Percentiles rank a stretch among this genome's conserved stretches.
These are phyloP conservation scores for Ophion ellenae DNA, from an alignment of 2,888 invertebrate species.

Conservation along the genomic window DNA sequence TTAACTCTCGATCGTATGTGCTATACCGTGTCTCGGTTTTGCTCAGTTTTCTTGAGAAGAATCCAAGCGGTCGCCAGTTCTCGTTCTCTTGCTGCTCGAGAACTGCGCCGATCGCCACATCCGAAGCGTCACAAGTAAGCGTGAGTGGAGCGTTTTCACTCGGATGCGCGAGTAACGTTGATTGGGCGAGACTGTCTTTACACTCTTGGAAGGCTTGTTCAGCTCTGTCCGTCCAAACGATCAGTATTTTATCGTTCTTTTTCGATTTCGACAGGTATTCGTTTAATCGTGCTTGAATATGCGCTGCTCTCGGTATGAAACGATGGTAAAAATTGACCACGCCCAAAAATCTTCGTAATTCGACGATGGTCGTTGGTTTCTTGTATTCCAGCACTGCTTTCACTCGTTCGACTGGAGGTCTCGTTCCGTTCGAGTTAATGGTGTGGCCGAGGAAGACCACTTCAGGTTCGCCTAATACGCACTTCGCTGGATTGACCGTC, in stretches of 20 bases:
- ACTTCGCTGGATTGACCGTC: constrained; percentile 67
- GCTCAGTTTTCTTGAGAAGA: constrained; percentile 31
- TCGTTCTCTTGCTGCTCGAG: constrained; percentile 10
- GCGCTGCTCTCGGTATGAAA: constrained; percentile 45
- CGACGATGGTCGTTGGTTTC: constrained; percentile 53
- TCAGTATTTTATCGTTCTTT: constrained; percentile 57
- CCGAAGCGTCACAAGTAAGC: constrained; percentile 69
- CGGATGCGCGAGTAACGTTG: constrained; percentile 62
- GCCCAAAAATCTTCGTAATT: constrained; percentile 56
- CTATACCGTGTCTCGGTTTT: constrained; percentile 17
- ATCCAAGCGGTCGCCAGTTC: constrained; percentile 25
- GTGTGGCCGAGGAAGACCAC: constrained; percentile 68
- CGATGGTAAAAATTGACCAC: constrained; percentile 58
- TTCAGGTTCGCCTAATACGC: constrained; percentile 56
- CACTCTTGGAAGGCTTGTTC: constrained; percentile 51
- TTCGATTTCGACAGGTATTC: constrained; percentile 28
- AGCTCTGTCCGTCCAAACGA: constrained; percentile 38
- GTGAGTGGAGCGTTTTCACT: constrained; percentile 6
- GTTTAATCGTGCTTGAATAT: constrained; percentile 54
- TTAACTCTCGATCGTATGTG: constrained; percentile 29
- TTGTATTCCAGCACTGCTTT: constrained; percentile 61
- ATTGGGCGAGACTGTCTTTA: constrained; percentile 38
- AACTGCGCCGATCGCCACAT: constrained; percentile 52
- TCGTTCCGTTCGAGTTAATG: constrained; percentile 54
- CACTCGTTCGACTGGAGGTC: constrained; percentile 63